phyloP scores from a whole-genome alignment of 2,797 vertebrate species.

The Odontamblyopus rebecca region DNA sequence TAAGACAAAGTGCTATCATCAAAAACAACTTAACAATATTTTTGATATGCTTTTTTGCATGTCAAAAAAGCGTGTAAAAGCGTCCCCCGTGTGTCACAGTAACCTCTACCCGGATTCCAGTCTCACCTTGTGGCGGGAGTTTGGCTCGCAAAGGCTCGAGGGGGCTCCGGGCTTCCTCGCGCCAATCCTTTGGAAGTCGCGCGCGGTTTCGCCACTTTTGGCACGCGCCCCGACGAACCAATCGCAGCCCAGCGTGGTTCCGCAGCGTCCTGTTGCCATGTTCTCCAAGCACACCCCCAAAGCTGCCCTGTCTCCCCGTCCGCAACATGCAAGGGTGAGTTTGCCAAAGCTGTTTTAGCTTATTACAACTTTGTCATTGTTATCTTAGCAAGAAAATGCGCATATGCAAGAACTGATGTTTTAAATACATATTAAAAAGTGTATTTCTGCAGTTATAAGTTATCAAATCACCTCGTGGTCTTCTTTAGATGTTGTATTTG shows the following conservation, averaged over 20 bases:
- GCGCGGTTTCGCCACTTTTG: slow-evolving; percentile 38
- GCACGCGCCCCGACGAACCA: slow-evolving; percentile 41
- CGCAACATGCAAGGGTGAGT: slow-evolving; percentile 40
- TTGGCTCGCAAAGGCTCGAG: not conserved
- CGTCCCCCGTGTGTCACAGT: not conserved
- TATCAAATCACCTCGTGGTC: not conserved
- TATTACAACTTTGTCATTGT: not conserved
- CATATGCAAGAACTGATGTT: not conserved
- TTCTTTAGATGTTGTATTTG: not conserved
- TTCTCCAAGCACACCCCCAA: not conserved
- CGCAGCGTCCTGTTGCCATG: slow-evolving; percentile 63
- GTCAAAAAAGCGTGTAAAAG: not conserved
- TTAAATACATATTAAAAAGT: too few relatives aligned
- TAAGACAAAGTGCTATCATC: not conserved
- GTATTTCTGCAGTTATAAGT: not conserved
- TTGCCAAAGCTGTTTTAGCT: not conserved
- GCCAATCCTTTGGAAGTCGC: slow-evolving; percentile 53
- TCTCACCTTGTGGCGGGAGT: slow-evolving; percentile 1
- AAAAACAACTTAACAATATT: not conserved
- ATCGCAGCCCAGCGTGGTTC: slow-evolving; percentile 42
- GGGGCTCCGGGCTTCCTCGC: slow-evolving; percentile 26
- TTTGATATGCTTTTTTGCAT: not conserved
- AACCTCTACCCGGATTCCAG: not conserved
- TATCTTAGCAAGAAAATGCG: not conserved
- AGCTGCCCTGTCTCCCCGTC: slow-evolving; percentile 29